These are phyloP conservation scores for Oryctes rhinoceros DNA, from an alignment of 1,140 invertebrate genomes.

Conservation along the genomic window DNA sequence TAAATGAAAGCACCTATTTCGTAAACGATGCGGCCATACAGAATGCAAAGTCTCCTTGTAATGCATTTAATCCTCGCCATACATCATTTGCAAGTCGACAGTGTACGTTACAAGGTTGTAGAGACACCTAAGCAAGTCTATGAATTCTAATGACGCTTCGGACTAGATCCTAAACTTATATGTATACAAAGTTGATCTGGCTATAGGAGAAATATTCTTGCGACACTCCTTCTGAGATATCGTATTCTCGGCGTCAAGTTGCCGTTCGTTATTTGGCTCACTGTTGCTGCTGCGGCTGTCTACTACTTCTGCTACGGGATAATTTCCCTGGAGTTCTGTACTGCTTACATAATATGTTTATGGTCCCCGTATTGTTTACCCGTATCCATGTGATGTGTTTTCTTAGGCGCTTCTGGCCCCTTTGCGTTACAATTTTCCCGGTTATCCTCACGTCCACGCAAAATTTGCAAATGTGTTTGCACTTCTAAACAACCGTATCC, in stretches of 20 bases:
- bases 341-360: constrained; percentile 34
- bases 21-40: no score
- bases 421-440: background rate
- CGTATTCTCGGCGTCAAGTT: constrained; percentile 7
- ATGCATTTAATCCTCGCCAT: background rate
- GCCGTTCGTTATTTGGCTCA: constrained; percentile 7
- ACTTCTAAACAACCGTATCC: no score
- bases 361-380: constrained; percentile 26
- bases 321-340: constrained; percentile 25
- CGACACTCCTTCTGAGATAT: constrained; percentile 13
- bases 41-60: background rate
- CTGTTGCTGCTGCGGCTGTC: constrained; percentile 10
- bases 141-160: constrained; percentile 24
- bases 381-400: constrained; percentile 26
- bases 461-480: no score
- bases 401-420: background rate
- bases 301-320: background rate
- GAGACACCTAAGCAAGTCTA: constrained; percentile 12
- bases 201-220: constrained; percentile 5
- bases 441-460: background rate
- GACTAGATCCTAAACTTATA: background rate
- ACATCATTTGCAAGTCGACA: background rate
- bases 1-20: no score
- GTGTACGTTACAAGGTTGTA: background rate
- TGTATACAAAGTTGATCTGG: constrained; percentile 21